A percentile compares a stretch with the other conserved stretches of the same genome.
Conservation (phyloP, 2,888 invertebrate genomes). For the Zaprionus bogoriensis region DNA sequence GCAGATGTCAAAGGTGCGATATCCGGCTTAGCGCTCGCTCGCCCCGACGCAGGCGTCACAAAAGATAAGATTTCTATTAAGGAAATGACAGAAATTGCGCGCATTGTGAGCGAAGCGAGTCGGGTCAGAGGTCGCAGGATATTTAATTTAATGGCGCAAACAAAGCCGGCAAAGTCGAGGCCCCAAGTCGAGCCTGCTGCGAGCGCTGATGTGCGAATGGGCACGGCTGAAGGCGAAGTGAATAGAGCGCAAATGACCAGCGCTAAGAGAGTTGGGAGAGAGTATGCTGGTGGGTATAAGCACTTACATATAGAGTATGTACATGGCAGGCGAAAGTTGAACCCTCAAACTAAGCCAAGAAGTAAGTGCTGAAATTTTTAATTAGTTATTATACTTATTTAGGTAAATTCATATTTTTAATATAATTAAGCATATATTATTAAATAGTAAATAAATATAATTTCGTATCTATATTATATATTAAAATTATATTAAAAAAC, state of each 20-base stretch:
- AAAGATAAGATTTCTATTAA: slow-evolving; percentile 83
- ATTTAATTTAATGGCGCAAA: slow-evolving; percentile 77
- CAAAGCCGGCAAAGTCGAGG: slow-evolving; percentile 49
- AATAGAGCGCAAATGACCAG: slow-evolving; percentile 67
- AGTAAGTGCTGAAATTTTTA: neutral
- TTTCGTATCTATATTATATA: neutral
- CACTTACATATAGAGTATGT: neutral
- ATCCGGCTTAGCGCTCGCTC: slow-evolving; percentile 57
- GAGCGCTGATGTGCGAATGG: slow-evolving; percentile 24
- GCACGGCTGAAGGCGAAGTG: slow-evolving; percentile 1
- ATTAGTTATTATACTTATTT: neutral
- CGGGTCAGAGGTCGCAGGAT: slow-evolving; percentile 59
- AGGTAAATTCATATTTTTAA: too few species aligned
- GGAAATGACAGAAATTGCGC: slow-evolving; percentile 82
- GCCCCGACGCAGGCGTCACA: slow-evolving; percentile 50
- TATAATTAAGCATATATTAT: neutral
- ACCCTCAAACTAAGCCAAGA: too few species aligned
- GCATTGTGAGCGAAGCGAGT: slow-evolving; percentile 63
- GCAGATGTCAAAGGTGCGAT: slow-evolving; percentile 79
- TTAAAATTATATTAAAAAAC: too few species aligned
- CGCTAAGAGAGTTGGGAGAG: slow-evolving; percentile 9
- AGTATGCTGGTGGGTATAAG: neutral
- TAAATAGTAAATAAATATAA: too few species aligned
- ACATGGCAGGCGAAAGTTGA: too few species aligned
- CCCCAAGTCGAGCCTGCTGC: slow-evolving; percentile 30